Base-by-base conservation (phyloP, 2,888 invertebrate genomes). In the Cybosia mesomella region DNA sequence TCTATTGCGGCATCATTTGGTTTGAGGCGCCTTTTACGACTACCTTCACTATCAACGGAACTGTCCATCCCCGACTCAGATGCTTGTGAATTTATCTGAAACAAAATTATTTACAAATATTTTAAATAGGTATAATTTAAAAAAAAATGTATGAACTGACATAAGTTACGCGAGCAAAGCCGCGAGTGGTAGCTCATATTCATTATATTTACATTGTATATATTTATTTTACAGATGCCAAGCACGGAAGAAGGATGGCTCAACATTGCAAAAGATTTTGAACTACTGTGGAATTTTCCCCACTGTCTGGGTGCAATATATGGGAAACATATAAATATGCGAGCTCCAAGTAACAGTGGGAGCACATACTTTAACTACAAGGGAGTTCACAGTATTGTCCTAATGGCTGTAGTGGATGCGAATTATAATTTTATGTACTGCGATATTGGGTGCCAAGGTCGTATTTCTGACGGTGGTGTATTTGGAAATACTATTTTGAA, bases 321-420 rank as follows among this genome's bases (percentile, higher is more conserved):
- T n/a, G n/a, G n/a, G 58, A 79, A 75, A 64, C 75, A 79, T 66
- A 67, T 79, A 54, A 74, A 70, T 36, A 75, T 79, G 64, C 65
- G 68, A 36, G 68, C 71, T 54, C 71, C 79, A 58, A 60, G 61
- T 49, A 71, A 66, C 61, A 73, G 70, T 39, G 73, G 75, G 15
- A 66, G 66, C 55, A 67, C 69, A 59, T 74, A 69, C 62, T 75
- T 66, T 68, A 77, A 79, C 64, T 73, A 75, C 63, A 76, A 76
- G 69, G 68, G 71, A 62, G 58, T 62, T 57, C 73, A 72, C 61
- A 71, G 70, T 64, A 74, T 75, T 61, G 74, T 74, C 28, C 70
- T 79, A 32, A n/a, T 79, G 59, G 72, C 79, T 66, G 73, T 77
- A 72, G 75, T 76, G 54, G 74, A 77, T 64, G 66, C 71, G 60